Base-by-base conservation (phyloP, 2,797 vertebrate genomes). In the Loriculus beryllinus region DNA sequence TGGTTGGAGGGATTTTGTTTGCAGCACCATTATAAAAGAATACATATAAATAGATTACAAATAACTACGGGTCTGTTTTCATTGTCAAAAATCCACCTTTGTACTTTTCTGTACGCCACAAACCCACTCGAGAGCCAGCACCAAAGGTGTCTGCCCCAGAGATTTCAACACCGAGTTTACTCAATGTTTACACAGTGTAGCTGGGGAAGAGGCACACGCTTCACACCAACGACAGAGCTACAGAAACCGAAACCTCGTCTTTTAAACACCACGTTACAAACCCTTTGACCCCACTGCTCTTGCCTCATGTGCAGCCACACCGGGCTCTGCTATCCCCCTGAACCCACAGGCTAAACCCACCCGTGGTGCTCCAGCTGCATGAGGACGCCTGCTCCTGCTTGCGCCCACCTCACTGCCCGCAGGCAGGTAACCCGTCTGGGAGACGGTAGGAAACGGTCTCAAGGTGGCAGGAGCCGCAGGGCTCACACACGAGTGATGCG, bases 281-380 rank as follows among this genome's bases (percentile, higher is more conserved):
- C 2, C 7, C 33, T 67, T 54, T 28, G 17, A 45, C 9, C 29
- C 51, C 1, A 7, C 60, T 47, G 68, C 68, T 52, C 51, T 31
- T 16, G 23, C 22, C 14, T 25, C n/a, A 16, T 6, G 14, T 7
- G 54, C n/a, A 2, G 39, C 31, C 62, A 48, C 6, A 2, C 14
- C 0, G 0, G 28, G n/a, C n/a, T 62, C 74, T 5, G 7, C 7
- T 4, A 0, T 15, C 45, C 19, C 28, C 25, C 17, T 82, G 33
- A 26, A 22, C 7, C 3, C 0, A 70, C 19, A 16, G 14, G 22
- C 14, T 25, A 40, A 78, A 59, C 45, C 37, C 68, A 29, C 10
- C 33, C 9, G 2, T 1, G 26, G 28, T 7, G 48, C 29, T 10
- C 15, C 12, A 39, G n/a, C 45, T 1, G 0, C 2, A 0, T 17